These are phyloP conservation scores for Caenorhabditis parvicauda DNA, from an alignment of 2,888 invertebrate genomes.

Conservation along the genomic window DNA sequence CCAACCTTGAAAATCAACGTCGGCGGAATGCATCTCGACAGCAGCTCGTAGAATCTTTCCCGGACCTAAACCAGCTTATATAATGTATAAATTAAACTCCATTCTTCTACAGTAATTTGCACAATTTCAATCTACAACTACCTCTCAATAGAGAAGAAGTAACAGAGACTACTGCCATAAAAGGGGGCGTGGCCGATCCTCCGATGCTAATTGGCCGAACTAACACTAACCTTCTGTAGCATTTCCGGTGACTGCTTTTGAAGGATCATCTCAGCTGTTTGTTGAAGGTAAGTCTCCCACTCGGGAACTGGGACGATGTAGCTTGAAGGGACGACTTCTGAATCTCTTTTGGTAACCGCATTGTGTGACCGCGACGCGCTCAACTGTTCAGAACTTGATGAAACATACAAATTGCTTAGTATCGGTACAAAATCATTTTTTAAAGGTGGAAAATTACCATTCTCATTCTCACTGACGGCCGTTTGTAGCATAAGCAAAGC, in stretches of 20 bases:
- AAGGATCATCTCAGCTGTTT: conserved; percentile 82
- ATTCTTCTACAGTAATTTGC: background rate
- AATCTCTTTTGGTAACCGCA: too few species aligned
- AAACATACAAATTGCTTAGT: too few species aligned
- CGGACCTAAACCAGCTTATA: conserved; percentile 72
- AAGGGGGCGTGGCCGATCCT: background rate
- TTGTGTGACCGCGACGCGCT: too few species aligned
- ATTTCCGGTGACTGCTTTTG: conserved; percentile 80
- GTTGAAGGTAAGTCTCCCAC: conserved; percentile 84
- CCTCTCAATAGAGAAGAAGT: too few species aligned
- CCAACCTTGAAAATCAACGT: conserved; percentile 84
- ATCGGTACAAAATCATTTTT: too few species aligned
- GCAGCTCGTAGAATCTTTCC: conserved; percentile 84
- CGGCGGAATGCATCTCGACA: conserved; percentile 88
- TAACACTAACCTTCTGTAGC: conserved; percentile 46
- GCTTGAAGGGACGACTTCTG: conserved; percentile 2
- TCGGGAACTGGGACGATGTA: conserved; percentile 79
- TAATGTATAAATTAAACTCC: too few species aligned
- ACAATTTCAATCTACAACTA: too few species aligned
- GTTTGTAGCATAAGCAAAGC: conserved; percentile 86
- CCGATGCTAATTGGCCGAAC: background rate
- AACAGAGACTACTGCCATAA: too few species aligned
- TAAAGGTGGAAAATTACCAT: conserved; percentile 10
- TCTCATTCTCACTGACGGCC: conserved; percentile 24
- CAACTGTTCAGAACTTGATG: too few species aligned